phyloP scores from a whole-genome alignment of 23 tunicate genomes.

The Halocynthia roretzi region DNA sequence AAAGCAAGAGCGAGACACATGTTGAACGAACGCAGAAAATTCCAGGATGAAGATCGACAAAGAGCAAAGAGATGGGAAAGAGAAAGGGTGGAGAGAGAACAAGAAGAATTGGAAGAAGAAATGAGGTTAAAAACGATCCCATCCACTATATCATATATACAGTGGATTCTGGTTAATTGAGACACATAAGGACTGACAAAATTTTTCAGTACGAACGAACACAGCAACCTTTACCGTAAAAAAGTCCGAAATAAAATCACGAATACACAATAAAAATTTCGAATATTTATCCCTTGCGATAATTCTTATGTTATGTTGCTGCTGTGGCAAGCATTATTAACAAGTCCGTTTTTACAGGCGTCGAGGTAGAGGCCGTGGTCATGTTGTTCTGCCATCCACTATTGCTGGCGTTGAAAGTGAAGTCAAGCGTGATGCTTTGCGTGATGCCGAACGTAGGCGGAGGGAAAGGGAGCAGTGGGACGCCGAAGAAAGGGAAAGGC shows the following conservation, averaged over 20 bases:
- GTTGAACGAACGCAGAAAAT: constrained; percentile 41
- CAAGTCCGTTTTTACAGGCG: constrained; percentile 32
- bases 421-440: constrained; percentile 20
- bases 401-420: constrained; percentile 12
- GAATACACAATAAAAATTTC: neutral
- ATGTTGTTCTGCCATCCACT: constrained; percentile 1
- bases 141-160: no score
- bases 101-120: constrained; percentile 68
- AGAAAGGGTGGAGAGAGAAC: constrained; percentile 75
- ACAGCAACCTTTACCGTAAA: no score
- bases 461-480: constrained; percentile 85
- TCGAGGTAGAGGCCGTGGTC: constrained; percentile 57
- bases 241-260: neutral
- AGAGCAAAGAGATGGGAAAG: constrained; percentile 83
- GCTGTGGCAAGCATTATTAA: neutral
- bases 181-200: no score
- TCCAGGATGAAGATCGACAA: constrained; percentile 73
- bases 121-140: constrained; percentile 26
- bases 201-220: no score
- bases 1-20: constrained; percentile 56
- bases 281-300: neutral
- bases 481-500: constrained; percentile 63
- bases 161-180: no score
- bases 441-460: constrained; percentile 63
- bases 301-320: neutral